Percentiles rank a stretch among this genome's conserved stretches.
phyloP scores from a whole-genome alignment of 2,888 invertebrate genomes.

The Chromoteleia sp. region DNA sequence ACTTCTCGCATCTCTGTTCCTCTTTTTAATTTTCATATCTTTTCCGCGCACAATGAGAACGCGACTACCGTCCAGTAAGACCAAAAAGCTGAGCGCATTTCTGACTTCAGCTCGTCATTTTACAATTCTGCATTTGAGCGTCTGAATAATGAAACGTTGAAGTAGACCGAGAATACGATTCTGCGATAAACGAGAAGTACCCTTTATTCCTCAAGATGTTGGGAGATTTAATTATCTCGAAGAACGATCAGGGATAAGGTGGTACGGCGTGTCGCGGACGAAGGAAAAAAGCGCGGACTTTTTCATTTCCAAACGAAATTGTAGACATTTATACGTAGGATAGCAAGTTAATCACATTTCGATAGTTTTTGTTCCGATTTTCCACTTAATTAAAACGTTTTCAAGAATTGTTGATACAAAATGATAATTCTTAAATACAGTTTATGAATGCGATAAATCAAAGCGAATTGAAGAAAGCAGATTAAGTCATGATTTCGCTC shows the following conservation, averaged over 20 bases:
- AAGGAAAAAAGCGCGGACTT: constrained; percentile 8
- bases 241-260: constrained; percentile 39
- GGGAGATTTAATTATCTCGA: constrained; percentile 42
- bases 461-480: neutral
- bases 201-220: constrained; percentile 38
- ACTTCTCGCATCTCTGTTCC: constrained; percentile 21
- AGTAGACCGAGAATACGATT: constrained; percentile 34
- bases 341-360: neutral
- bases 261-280: constrained; percentile 10
- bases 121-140: constrained; percentile 35
- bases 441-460: neutral
- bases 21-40: constrained; percentile 66
- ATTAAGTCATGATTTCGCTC: neutral
- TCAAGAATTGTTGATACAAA: no score
- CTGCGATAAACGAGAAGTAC: constrained; percentile 39
- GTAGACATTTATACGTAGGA: neutral
- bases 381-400: no score
- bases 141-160: constrained; percentile 54
- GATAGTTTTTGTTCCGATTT: constrained; percentile 2
- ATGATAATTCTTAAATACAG: neutral
- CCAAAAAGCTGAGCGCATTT: constrained; percentile 34
- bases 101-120: constrained; percentile 46
- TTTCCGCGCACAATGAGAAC: constrained; percentile 36
- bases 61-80: constrained; percentile 18
- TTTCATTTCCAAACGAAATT: neutral